Evolutionary conservation across 1,140 invertebrate genomes (phyloP), one percentile per base, ranked within the genome.

Genomic region (Ooceraea biroi): DNA sequence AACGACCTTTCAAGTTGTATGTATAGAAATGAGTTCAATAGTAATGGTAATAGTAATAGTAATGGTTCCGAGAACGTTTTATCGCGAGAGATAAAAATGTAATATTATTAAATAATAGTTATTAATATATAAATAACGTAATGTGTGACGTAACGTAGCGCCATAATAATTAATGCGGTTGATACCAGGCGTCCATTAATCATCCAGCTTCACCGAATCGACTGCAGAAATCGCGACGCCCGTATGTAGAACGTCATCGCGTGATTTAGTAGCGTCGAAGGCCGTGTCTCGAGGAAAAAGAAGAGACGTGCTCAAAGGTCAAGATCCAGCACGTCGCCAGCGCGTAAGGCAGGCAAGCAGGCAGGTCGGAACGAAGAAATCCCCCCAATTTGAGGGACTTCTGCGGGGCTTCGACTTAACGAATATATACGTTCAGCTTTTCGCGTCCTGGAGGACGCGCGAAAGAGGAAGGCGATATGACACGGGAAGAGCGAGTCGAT

Each of bases 381-480:
- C 91, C 91, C 88, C 30, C 63, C 93, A 93, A 94, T 94, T 94
- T 93, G 91, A 94, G 88, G 89, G 91, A 92, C 90, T 92, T 91
- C 87, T 85, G 57, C 77, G 86, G 48, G 90, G 92, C 90, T 92
- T 92, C 90, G 92, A 92, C 80, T 93, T 94, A 94, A 94, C 92
- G 93, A 94, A 94, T 94, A 94, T 94, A 93, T 94, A 94, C 92
- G 92, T 88, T 85, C 76, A 25, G 25, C 12, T 48, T 80, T 66
- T 74, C 80, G 72, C 80, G 84, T 80, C 90, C 84, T 50, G 66
- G 61, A 85, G 61, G 71, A 88, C 58, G 63, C 82, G 85, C 69
- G 72, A 66, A 65, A 85, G 85, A 85, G 74, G 63, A 86, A 63
- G 41, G 52, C 65, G 48, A 69, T 55, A 77, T 77, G 60, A 77